These are phyloP conservation scores for Elysia chlorotica DNA, from an alignment of 1,140 invertebrate species.

Conservation along the genomic window DNA sequence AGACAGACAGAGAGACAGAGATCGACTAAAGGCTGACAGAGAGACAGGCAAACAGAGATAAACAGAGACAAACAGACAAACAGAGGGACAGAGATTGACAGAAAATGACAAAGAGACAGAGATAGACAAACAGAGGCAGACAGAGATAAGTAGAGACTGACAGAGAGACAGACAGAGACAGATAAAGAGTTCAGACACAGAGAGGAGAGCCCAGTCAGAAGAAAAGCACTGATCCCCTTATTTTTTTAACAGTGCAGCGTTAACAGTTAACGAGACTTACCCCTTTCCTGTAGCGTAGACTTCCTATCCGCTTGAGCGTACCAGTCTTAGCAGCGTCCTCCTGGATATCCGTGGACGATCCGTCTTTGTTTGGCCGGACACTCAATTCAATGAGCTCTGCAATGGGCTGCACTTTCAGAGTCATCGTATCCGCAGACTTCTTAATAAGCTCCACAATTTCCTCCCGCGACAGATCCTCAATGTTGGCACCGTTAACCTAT, in stretches of 20 bases:
- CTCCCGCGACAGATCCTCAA: constrained; percentile 84
- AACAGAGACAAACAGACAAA: too few species aligned
- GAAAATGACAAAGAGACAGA: too few species aligned
- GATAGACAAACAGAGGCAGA: too few species aligned
- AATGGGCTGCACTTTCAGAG: constrained; percentile 76
- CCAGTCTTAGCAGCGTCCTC: constrained; percentile 76
- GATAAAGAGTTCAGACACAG: not conserved
- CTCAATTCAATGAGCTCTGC: constrained; percentile 77
- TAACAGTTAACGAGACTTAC: constrained; percentile 43
- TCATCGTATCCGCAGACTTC: constrained; percentile 79
- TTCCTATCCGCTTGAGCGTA: constrained; percentile 78
- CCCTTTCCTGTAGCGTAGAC: constrained; percentile 50
- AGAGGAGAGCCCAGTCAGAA: too few species aligned
- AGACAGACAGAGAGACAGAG: too few species aligned
- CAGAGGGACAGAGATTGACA: too few species aligned
- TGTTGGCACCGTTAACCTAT: constrained; percentile 67
- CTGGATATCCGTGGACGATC: constrained; percentile 66
- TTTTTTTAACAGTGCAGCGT: too few species aligned
- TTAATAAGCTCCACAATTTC: constrained; percentile 93
- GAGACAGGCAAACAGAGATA: too few species aligned
- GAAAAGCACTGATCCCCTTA: too few species aligned
- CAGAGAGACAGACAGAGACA: not conserved
- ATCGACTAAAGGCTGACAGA: too few species aligned
- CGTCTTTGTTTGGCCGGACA: constrained; percentile 52
- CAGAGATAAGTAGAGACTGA: too few species aligned